These are phyloP conservation scores for Nasonia oneida DNA, from an alignment of 2,888 invertebrate species.

Conservation along the genomic window DNA sequence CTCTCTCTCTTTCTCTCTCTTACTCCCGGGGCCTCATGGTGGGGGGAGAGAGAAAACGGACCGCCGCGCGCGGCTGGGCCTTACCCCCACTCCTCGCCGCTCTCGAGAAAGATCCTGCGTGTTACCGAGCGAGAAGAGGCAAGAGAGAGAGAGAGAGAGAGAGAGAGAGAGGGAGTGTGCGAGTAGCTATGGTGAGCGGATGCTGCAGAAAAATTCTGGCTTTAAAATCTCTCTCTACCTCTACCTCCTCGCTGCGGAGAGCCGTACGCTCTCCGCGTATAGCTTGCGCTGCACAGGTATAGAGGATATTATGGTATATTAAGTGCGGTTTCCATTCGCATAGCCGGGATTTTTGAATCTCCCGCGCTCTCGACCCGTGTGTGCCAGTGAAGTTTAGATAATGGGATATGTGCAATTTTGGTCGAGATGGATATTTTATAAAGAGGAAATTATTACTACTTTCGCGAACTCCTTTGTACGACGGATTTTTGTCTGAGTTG, in stretches of 20 bases:
- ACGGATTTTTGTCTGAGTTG: background rate
- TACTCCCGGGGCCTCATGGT: conserved; percentile 34
- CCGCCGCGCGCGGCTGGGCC: conserved; percentile 18
- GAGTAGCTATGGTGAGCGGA: conserved; percentile 64
- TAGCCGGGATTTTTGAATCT: conserved; percentile 35
- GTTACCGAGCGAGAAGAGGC: conserved; percentile 53
- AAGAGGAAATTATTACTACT: background rate
- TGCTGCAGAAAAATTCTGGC: conserved; percentile 72
- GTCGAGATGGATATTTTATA: background rate
- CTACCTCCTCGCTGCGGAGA: conserved; percentile 58
- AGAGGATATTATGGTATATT: conserved; percentile 26
- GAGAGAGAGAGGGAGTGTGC: background rate
- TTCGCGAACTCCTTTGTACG: background rate
- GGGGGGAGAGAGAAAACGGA: conserved; percentile 28
- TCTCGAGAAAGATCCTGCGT: conserved; percentile 43
- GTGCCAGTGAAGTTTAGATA: background rate
- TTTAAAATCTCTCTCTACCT: conserved; percentile 67
- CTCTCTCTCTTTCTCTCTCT: background rate
- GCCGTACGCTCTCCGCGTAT: conserved; percentile 55
- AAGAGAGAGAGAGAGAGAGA: conserved; percentile 33
- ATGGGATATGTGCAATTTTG: background rate
- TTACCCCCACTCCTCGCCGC: conserved; percentile 37
- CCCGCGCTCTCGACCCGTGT: background rate
- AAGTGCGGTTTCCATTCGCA: conserved; percentile 1
- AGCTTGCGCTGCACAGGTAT: conserved; percentile 16